Base-by-base conservation (phyloP, 64 coral and sea anemone genomes). In the Orbicella faveolata region DNA sequence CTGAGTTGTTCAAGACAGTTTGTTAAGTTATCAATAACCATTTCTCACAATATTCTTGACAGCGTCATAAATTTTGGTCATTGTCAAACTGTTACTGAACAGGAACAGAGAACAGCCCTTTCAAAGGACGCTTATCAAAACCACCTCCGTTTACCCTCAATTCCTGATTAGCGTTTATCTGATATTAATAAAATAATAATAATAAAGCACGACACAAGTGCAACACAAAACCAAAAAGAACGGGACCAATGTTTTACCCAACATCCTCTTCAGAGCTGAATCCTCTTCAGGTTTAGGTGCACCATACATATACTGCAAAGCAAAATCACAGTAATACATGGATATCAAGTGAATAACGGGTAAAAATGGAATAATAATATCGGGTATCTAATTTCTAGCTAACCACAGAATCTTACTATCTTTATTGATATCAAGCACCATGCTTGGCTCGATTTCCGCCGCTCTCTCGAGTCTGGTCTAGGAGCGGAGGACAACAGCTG, bases 211-310 rank as follows among this genome's bases (percentile, higher is more conserved):
- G 30, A 30, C 30, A 30, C 30, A 48, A 48, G 7, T 6, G 7
- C 44, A 48, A 48, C 4, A 48, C 44, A 48, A 48, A 48, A 48
- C 44, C 44, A 48, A 48, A 48, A 48, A 11, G 25, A 70, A n/a
- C 67, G 18, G 4, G 0, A 2, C 1, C 21, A 23, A 70, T 70
- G 9, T 4, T 25, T 70, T 72, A 85, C 82, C 82, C 48, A 85
- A 30, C 82, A 85, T 85, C 23, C 82, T 85, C 20, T 85, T 69
- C 23, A 85, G n/a, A 0, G 82, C 82, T 51, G 82, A 52, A 85
- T 85, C 82, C 64, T 85, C 82, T 1, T 85, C 82, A 26, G 82
- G 82, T 73, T 85, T 66, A 26, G 36, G 19, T 44, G 51, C 63
- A 85, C 82, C 82, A 85, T 15, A 85, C 39, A 65, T 33, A 85